Evolutionary conservation across 2,113 vertebrate species (phyloP).

Genomic region (rat (Rattus norvegicus)): GRCr8 NC_086024.1:127588001-127588500

Average conservation of each 20-base stretch:
- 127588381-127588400: not conserved
- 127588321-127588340: not conserved
- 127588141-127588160: not conserved
- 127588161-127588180: not conserved
- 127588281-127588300: not conserved
- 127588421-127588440: not conserved
- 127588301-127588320: not conserved
- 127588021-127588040: no score
- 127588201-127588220: rapidly evolving
- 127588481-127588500: rapidly evolving
- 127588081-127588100: rapidly evolving
- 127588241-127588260: not conserved
- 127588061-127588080: not conserved
- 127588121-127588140: not conserved
- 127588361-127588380: not conserved
- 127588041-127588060: rapidly evolving
- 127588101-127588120: not conserved
- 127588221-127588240: not conserved
- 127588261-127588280: not conserved
- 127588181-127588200: not conserved
- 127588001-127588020: not conserved
- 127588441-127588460: not conserved
- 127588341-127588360: not conserved
- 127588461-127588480: not conserved
- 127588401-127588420: not conserved